Evolutionary conservation across 1,140 invertebrate genomes (phyloP).

Genomic region (Lysiphlebus fabarum): DNA sequence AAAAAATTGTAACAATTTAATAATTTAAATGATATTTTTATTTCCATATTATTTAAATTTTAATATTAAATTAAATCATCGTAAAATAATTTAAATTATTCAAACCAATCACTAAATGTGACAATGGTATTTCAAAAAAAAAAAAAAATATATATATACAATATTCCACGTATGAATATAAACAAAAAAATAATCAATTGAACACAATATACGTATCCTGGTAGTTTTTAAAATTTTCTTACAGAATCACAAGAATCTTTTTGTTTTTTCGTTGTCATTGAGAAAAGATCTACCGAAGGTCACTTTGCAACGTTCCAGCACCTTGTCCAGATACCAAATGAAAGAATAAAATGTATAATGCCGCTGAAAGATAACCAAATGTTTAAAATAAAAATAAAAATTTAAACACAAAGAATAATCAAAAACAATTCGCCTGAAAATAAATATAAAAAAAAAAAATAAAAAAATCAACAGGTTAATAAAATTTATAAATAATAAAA

Average conservation of each 20-base stretch:
- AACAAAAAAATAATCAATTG: neutral
- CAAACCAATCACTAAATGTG: no score
- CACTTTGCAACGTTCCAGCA: constrained; percentile 24
- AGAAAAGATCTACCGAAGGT: constrained; percentile 14
- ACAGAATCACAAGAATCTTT: constrained; percentile 13
- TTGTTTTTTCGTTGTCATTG: constrained; percentile 15
- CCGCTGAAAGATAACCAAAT: neutral
- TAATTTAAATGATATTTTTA: no score
- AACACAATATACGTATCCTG: neutral
- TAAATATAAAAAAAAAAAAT: neutral
- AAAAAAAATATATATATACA: constrained; percentile 3
- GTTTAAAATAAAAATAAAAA: neutral
- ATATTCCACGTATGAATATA: constrained; percentile 6
- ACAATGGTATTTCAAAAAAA: no score
- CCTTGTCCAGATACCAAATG: constrained; percentile 15
- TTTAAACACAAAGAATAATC: no score
- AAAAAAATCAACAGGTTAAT: constrained; percentile 4
- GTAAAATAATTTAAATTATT: no score
- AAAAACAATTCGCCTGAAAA: no score
- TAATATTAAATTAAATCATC: no score
- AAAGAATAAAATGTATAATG: neutral
- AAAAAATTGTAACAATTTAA: no score
- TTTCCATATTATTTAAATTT: no score
- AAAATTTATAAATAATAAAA: constrained; percentile 1
- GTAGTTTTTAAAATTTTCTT: no score